phyloP scores from a whole-genome alignment of 2,113 vertebrate species.

The Mastomys coucha region DNA sequence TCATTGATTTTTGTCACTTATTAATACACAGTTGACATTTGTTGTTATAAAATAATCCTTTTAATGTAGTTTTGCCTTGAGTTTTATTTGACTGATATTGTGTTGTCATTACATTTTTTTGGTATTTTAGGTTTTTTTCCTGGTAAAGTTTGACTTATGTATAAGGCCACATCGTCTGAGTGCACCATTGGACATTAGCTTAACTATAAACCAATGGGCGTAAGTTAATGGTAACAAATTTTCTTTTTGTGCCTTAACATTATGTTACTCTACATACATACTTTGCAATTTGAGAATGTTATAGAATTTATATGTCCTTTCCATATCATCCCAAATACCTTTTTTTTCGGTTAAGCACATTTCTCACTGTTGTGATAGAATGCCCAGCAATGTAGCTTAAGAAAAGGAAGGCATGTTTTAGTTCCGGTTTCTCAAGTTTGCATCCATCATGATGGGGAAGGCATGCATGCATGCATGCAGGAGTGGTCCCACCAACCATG shows the following conservation, averaged over 20 bases:
- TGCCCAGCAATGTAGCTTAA: too few species aligned
- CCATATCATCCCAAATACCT: not conserved
- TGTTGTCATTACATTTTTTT: not conserved
- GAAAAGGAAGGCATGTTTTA: not conserved
- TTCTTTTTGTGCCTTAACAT: constrained; percentile 16
- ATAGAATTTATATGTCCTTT: not conserved
- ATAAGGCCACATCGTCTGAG: not conserved
- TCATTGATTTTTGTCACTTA: not conserved
- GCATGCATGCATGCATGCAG: not conserved
- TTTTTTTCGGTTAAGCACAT: not conserved
- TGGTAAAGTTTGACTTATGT: not conserved
- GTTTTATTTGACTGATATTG: constrained; percentile 27
- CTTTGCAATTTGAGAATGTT: constrained; percentile 17
- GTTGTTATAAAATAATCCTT: not conserved
- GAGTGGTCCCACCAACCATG: too few species aligned
- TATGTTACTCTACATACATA: not conserved
- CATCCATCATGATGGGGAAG: not conserved
- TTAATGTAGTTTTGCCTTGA: not conserved
- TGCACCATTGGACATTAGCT: not conserved
- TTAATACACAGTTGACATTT: not conserved
- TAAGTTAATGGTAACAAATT: not conserved
- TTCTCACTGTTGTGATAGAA: not conserved
- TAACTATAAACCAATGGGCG: not conserved
- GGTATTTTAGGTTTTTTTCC: not conserved
- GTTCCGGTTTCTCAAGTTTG: not conserved